Percentiles rank a stretch among this genome's conserved stretches.
Evolutionary conservation across 2,113 vertebrate genomes (phyloP).

Genomic region (Paedocypris sp.): DNA sequence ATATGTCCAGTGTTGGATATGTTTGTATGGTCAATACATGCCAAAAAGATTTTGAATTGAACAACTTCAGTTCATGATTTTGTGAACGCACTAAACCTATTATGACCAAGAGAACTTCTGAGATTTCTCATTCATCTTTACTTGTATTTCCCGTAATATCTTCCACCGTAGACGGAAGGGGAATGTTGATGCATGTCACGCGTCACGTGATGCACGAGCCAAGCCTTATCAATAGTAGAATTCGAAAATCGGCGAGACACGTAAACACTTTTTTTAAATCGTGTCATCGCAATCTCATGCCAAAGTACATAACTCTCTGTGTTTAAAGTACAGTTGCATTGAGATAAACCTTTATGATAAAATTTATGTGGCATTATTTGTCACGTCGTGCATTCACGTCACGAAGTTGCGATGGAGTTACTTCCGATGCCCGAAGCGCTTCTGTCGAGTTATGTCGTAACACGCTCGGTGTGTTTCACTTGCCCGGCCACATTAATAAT

Average conservation of each 20-base stretch:
- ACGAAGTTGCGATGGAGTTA: slow-evolving; percentile 19
- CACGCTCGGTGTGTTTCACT: background rate
- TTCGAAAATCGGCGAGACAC: background rate
- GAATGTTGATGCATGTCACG: no score
- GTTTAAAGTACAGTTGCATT: background rate
- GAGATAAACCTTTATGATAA: background rate
- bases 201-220: background rate
- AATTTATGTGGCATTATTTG: background rate
- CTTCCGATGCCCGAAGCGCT: background rate
- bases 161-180: no score
- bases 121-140: background rate
- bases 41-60: no score
- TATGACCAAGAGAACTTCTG: background rate
- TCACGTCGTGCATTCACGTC: slow-evolving; percentile 1
- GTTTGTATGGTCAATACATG: no score
- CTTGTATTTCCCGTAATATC: background rate
- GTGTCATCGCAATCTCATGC: background rate
- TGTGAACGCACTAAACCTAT: background rate
- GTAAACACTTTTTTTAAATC: slow-evolving; percentile 1
- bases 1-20: no score
- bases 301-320: background rate
- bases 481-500: background rate
- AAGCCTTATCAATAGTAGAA: background rate
- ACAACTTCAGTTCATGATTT: no score
- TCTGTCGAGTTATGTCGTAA: background rate